Conservation (phyloP, 1,140 invertebrate genomes). For the Drosophila trapezifrons region DNA sequence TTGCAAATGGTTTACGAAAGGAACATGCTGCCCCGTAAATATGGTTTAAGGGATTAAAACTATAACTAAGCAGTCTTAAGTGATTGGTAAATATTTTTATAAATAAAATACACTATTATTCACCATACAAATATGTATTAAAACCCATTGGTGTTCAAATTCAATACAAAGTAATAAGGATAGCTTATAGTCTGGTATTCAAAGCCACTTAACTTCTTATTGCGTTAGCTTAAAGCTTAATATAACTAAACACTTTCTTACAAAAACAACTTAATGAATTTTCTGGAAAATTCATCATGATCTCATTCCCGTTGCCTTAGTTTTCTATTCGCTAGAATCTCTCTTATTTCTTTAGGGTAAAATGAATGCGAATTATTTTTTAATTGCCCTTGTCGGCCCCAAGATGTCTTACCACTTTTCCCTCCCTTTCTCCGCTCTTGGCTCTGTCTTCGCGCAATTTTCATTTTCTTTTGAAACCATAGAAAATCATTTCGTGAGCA, state of each 20-base stretch:
- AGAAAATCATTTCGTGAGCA: constrained; percentile 33
- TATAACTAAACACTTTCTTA: background rate
- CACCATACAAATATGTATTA: too few relatives aligned
- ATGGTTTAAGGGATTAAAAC: background rate
- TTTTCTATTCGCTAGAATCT: background rate
- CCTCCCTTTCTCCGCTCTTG: background rate
- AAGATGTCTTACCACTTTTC: constrained; percentile 26
- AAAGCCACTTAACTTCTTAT: background rate
- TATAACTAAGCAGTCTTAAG: background rate
- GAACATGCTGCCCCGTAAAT: background rate
- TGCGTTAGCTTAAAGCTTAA: too few relatives aligned
- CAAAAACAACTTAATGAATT: background rate
- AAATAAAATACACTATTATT: background rate
- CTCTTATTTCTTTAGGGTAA: constrained; percentile 5
- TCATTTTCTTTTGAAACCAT: constrained; percentile 14
- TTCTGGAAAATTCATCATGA: background rate
- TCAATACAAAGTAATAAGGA: background rate
- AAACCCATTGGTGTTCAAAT: too few relatives aligned
- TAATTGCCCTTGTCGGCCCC: constrained; percentile 46
- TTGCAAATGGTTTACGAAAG: constrained; percentile 16
- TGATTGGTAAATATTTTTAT: background rate
- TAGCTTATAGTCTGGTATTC: too few relatives aligned
- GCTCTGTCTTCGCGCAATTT: background rate
- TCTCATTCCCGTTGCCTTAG: constrained; percentile 2
- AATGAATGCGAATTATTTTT: constrained; percentile 48